phyloP scores from a whole-genome alignment of 2,888 invertebrate species.

The Corbicula japonica region DNA sequence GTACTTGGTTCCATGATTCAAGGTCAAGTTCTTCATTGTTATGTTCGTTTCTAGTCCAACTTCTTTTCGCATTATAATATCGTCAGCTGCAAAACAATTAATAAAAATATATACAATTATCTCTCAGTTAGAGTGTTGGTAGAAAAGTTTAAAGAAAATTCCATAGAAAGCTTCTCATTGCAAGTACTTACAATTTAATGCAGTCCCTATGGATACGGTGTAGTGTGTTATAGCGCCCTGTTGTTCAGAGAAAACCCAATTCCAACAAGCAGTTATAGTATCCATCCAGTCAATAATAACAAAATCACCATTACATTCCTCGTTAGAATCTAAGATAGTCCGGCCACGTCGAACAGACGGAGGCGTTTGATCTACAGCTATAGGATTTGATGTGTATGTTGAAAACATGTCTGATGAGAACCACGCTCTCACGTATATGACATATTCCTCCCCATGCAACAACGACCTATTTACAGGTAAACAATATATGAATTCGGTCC shows the following conservation, averaged over 20 bases:
- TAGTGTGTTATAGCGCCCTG: conserved; percentile 41
- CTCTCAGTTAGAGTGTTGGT: neutral
- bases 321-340: conserved; percentile 62
- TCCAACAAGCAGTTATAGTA: conserved; percentile 68
- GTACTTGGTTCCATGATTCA: conserved; percentile 61
- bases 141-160: neutral
- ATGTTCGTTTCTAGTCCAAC: conserved; percentile 40
- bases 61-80: neutral
- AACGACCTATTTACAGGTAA: conserved; percentile 42
- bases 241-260: conserved; percentile 55
- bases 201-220: conserved; percentile 48
- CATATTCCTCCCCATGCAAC: conserved; percentile 38
- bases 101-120: conserved; percentile 6
- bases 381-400: conserved; percentile 53
- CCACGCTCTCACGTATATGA: conserved; percentile 68
- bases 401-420: conserved; percentile 29
- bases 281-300: conserved; percentile 65
- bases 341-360: conserved; percentile 58
- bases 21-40: conserved; percentile 30
- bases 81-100: neutral
- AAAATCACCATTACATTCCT: conserved; percentile 54
- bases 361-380: conserved; percentile 65
- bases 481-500: conserved; percentile 54
- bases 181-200: conserved; percentile 39
- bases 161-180: neutral